Evolutionary conservation across 2,888 invertebrate genomes (phyloP), one percentile per base, ranked within the genome.

Genomic region (Horisme vitalbata): DNA sequence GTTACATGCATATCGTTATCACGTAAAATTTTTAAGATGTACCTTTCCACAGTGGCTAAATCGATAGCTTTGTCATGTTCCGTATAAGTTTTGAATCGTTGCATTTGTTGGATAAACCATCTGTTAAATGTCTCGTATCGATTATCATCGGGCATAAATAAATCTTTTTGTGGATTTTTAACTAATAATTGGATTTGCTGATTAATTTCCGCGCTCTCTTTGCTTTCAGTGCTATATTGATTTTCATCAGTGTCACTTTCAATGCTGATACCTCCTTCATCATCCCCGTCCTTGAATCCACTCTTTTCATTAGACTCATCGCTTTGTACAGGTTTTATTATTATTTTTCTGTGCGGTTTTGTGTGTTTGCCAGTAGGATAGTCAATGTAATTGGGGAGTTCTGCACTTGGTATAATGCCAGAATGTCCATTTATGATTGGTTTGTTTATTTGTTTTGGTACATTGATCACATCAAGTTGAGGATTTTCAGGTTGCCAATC

Each of bases 1-100:
- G 61, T 59, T 1, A 80, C 35, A 7, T 41, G 51, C 39, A 81
- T 68, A 8, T 65, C 61, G 15, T 75, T 75, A 13, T 75, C 50
- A 3, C 46, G 10, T 1, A 84, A 61, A 2, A 67, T 64, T 39
- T 77, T 61, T 21, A 63, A 46, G 15, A 83, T 55, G 2, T 61
- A 49, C 9, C 45, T 1, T 58, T 63, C 73, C 0, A 83, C 52
- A 0, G 41, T 18, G 5, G 45, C n/a, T 5, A 60, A 36, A 12
- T 76, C 57, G 18, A 38, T 20, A 12, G 33, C 21, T 34, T 11
- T 33, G 15, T 38, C 45, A 10, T 33, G 45, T 20, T 45, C 23
- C 20, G 24, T 38, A 11, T 34, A 45, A 10, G 27, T 43, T 1
- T 62, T 48, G 5, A 75, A 57, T 24, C 43, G 43, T 32, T 60